Evolutionary conservation across 2,113 vertebrate genomes (phyloP).

Genomic region (Alouatta palliata): DNA sequence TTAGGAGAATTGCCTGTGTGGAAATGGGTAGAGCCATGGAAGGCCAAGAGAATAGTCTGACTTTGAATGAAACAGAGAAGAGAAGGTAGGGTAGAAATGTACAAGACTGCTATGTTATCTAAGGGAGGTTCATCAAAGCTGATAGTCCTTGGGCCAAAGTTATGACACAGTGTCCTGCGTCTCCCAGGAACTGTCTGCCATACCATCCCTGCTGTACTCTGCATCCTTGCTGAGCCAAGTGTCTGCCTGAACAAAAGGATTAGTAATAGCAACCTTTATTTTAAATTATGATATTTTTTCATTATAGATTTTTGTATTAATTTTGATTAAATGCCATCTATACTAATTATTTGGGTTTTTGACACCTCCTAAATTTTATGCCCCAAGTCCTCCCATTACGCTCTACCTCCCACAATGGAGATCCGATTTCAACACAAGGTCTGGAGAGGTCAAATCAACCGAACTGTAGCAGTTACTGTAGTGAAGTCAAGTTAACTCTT

Average conservation of each 20-base stretch:
- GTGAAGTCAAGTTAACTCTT: neutral
- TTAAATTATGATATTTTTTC: neutral
- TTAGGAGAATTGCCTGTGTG: neutral
- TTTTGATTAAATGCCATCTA: neutral
- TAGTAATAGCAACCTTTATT: neutral
- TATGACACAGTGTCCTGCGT: rapidly evolving
- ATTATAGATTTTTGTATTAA: neutral
- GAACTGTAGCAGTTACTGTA: neutral
- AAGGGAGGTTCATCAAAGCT: neutral
- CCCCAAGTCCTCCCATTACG: neutral
- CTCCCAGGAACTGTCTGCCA: neutral
- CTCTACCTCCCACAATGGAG: neutral
- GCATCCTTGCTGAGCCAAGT: neutral
- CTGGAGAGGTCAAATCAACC: neutral
- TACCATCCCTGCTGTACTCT: rapidly evolving
- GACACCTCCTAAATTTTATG: neutral
- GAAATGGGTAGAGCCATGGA: neutral
- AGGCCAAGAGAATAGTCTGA: neutral
- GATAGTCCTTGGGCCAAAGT: neutral
- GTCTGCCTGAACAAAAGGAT: neutral
- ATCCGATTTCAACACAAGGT: neutral
- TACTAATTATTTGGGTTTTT: neutral
- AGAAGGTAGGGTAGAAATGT: neutral
- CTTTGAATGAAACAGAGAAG: neutral
- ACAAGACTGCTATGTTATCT: neutral